A percentile compares a stretch with the other conserved stretches of the same genome.
Conservation (phyloP, 1,140 invertebrate species). For the Diprion similis region DNA sequence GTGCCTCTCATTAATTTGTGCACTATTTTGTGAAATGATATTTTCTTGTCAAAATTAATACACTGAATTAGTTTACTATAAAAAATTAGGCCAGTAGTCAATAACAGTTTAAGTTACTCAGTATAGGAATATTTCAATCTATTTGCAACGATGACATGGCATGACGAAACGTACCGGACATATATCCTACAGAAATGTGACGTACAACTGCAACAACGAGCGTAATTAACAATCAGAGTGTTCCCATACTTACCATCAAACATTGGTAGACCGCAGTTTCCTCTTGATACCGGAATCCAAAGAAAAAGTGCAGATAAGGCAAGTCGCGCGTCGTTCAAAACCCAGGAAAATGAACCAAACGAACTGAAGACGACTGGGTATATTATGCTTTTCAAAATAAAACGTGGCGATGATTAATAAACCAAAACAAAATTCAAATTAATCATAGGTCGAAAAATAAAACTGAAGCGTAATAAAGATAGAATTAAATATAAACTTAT, state of each 20-base stretch:
- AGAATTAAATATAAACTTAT: background rate
- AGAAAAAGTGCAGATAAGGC: slow-evolving; percentile 40
- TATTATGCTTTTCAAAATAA: background rate
- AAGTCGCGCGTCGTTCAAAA: slow-evolving; percentile 38
- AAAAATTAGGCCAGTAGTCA: too few species aligned
- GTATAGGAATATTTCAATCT: too few species aligned
- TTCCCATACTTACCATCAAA: slow-evolving; percentile 53
- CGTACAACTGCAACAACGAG: too few species aligned
- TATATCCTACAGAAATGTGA: too few species aligned
- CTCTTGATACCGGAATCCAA: slow-evolving; percentile 50
- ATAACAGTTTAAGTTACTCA: too few species aligned
- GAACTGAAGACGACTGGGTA: slow-evolving; percentile 26
- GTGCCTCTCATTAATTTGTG: too few species aligned
- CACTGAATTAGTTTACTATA: too few species aligned
- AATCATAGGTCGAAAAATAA: slow-evolving; percentile 15
- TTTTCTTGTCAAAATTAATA: too few species aligned
- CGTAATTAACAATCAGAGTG: too few species aligned
- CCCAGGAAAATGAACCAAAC: slow-evolving; percentile 50
- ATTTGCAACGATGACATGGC: too few species aligned
- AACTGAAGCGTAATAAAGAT: slow-evolving; percentile 21
- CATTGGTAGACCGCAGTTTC: slow-evolving; percentile 49
- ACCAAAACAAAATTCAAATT: slow-evolving; percentile 27
- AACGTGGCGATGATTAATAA: slow-evolving; percentile 7
- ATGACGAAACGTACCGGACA: too few species aligned
- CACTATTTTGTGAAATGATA: too few species aligned